A percentile compares a stretch with the other conserved stretches of the same genome.
These are phyloP conservation scores for Catocala fraxini DNA, from an alignment of 2,888 invertebrate genomes.

Conservation along the genomic window DNA sequence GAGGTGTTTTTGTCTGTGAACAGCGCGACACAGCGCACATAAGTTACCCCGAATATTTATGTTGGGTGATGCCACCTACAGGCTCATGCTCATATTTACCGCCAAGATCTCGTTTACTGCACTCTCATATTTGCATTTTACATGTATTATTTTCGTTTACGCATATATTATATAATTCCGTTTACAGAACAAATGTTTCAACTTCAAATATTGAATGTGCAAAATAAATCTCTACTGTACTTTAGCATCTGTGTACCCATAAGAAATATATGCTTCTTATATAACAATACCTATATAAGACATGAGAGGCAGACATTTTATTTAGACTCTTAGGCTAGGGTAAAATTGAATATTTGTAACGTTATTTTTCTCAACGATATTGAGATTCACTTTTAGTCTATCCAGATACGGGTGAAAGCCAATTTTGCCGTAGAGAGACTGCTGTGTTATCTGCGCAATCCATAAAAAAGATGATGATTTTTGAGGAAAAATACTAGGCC, in stretches of 20 bases:
- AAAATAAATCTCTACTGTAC: not conserved
- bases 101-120: slow-evolving; percentile 72
- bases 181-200: slow-evolving; percentile 22
- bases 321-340: no score
- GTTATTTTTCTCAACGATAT: no score
- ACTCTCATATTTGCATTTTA: slow-evolving; percentile 70
- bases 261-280: no score
- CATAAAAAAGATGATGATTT: no score
- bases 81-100: slow-evolving; percentile 72
- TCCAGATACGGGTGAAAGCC: no score
- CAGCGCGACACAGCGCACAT: slow-evolving; percentile 70
- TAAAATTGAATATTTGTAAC: no score
- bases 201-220: not conserved
- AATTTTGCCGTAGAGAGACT: no score
- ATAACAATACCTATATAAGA: no score
- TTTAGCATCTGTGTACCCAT: not conserved
- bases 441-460: no score
- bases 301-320: no score
- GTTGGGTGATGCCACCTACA: slow-evolving; percentile 73
- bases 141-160: slow-evolving; percentile 62
- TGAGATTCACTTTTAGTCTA: no score
- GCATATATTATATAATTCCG: slow-evolving; percentile 40
- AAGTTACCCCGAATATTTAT: slow-evolving; percentile 79
- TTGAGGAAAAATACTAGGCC: no score
- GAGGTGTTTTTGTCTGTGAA: slow-evolving; percentile 78